Conservation (phyloP, 92 coral and sea anemone genomes). For the Bergia puertoricense region DNA sequence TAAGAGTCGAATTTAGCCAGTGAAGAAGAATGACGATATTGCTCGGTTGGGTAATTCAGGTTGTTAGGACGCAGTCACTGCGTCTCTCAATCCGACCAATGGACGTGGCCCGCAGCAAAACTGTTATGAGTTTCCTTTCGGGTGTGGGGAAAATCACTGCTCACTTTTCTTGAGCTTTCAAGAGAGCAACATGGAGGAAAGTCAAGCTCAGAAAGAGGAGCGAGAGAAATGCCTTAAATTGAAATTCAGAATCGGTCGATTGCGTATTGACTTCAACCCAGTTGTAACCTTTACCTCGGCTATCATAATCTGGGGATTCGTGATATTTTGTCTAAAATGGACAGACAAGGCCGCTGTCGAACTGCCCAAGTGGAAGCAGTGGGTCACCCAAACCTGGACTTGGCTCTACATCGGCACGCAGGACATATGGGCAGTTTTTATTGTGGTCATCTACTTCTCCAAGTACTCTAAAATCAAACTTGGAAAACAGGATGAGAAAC, state of each 20-base stretch:
- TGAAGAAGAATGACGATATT: too few species aligned
- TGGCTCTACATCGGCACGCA: background rate
- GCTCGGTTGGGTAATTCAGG: too few species aligned
- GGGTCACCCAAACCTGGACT: conserved; percentile 40
- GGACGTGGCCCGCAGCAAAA: too few species aligned
- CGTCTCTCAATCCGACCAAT: too few species aligned
- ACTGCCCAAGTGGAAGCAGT: conserved; percentile 21
- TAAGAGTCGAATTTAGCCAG: too few species aligned
- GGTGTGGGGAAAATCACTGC: too few species aligned
- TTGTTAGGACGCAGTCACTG: too few species aligned
- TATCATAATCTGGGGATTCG: conserved; percentile 38
- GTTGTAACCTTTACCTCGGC: conserved; percentile 25
- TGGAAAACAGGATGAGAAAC: background rate
- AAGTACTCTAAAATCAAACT: conserved; percentile 22
- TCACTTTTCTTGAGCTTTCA: too few species aligned
- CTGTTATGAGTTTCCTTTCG: too few species aligned
- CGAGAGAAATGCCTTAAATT: conserved; percentile 33
- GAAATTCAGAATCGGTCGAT: conserved; percentile 23
- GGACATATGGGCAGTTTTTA: conserved; percentile 38
- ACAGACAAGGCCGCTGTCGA: conserved; percentile 28
- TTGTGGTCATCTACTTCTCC: background rate
- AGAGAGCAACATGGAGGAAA: background rate
- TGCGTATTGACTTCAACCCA: conserved; percentile 41
- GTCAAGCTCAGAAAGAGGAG: background rate
- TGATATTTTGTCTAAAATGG: conserved; percentile 14